phyloP scores from a whole-genome alignment of 2,113 vertebrate species.

The Pangasianodon hypophthalmus region DNA sequence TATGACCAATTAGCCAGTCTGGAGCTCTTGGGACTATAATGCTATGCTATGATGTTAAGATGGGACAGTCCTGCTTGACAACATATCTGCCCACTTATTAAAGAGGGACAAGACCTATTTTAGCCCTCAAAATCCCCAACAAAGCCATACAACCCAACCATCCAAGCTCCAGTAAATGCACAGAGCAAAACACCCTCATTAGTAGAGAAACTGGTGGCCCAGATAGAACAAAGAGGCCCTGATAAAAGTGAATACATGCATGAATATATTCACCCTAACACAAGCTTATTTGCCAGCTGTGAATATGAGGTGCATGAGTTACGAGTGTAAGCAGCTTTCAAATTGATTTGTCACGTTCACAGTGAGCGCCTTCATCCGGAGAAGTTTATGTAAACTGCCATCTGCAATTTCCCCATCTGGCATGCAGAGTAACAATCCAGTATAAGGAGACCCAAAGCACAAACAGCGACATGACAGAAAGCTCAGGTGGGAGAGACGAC shows the following conservation, averaged over 20 bases:
- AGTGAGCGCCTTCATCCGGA: slow-evolving; percentile 59
- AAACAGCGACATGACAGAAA: slow-evolving; percentile 71
- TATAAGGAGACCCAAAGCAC: slow-evolving; percentile 66
- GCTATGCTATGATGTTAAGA: slow-evolving; percentile 64
- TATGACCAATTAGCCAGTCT: slow-evolving; percentile 76
- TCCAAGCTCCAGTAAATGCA: slow-evolving; percentile 38
- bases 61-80: slow-evolving; percentile 59
- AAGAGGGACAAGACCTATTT: slow-evolving; percentile 20
- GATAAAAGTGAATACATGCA: slow-evolving; percentile 58
- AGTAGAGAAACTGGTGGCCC: slow-evolving; percentile 46
- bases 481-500: slow-evolving; percentile 69
- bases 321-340: slow-evolving; percentile 54
- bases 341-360: slow-evolving; percentile 70
- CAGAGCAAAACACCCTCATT: slow-evolving; percentile 53
- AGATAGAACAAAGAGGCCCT: slow-evolving; percentile 51
- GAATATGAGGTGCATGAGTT: slow-evolving; percentile 35
- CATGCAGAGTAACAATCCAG: slow-evolving; percentile 57
- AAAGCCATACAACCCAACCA: slow-evolving; percentile 41
- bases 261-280: slow-evolving; percentile 42
- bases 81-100: slow-evolving; percentile 31
- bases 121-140: slow-evolving; percentile 27
- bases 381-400: slow-evolving; percentile 75
- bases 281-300: slow-evolving; percentile 33
- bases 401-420: slow-evolving; percentile 77
- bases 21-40: slow-evolving; percentile 59